Conservation (phyloP, 2,113 vertebrate species). For the Engystomops pustulosus region DNA sequence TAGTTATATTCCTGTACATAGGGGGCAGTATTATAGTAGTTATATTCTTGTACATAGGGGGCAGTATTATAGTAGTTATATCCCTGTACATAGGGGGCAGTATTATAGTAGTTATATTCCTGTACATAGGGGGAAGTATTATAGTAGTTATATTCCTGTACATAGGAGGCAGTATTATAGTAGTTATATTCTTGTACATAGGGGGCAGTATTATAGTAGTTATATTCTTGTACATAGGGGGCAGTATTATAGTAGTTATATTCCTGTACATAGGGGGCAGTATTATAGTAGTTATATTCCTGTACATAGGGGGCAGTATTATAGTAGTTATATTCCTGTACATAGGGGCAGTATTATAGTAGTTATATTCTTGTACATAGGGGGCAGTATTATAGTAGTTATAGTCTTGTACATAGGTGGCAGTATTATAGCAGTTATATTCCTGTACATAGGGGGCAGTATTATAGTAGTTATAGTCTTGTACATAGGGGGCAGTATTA, state of each 20-base stretch:
- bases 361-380: not conserved
- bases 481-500: not conserved
- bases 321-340: not conserved
- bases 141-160: not conserved
- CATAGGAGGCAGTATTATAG: not conserved
- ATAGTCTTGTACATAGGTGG: not conserved
- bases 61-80: not conserved
- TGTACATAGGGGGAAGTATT: no score
- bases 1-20: no score
- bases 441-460: not conserved
- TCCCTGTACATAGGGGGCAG: not conserved
- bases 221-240: not conserved
- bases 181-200: not conserved
- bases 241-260: slow-evolving; percentile 3
- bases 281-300: not conserved
- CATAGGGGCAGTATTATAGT: not conserved
- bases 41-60: not conserved
- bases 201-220: not conserved
- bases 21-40: not conserved
- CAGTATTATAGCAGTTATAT: not conserved
- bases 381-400: not conserved
- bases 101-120: not conserved
- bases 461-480: not conserved
- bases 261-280: not conserved
- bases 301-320: not conserved